phyloP scores from a whole-genome alignment of 1,140 invertebrate genomes.

The Ceratina japonica region DNA sequence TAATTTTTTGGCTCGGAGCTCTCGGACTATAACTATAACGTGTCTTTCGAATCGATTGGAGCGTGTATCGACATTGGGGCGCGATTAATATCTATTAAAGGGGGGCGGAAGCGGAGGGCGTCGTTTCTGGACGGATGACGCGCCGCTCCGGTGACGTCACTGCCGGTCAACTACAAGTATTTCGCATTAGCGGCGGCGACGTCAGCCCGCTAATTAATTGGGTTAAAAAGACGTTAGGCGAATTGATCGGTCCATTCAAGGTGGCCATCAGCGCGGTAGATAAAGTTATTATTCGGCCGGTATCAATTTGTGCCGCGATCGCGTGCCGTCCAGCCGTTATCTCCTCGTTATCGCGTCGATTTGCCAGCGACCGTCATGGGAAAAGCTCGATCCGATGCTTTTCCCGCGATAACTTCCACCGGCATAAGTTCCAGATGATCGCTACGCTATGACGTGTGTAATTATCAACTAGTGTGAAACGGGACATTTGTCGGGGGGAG shows the following conservation, averaged over 20 bases:
- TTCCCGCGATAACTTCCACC: conserved; percentile 48
- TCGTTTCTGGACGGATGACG: conserved; percentile 33
- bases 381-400: conserved; percentile 51
- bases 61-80: conserved; percentile 47
- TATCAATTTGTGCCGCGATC: conserved; percentile 66
- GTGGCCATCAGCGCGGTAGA: conserved; percentile 55
- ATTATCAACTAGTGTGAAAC: neutral
- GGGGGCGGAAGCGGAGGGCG: conserved; percentile 69
- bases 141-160: conserved; percentile 72
- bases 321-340: conserved; percentile 55
- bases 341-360: conserved; percentile 59
- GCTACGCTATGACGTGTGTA: neutral
- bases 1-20: too few species aligned
- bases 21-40: too few species aligned
- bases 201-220: conserved; percentile 75
- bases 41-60: conserved; percentile 24
- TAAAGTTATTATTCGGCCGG: conserved; percentile 70
- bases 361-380: conserved; percentile 52
- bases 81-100: conserved; percentile 78
- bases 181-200: conserved; percentile 75
- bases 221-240: conserved; percentile 77
- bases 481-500: neutral
- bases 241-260: conserved; percentile 71
- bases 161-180: conserved; percentile 78
- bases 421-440: neutral